Evolutionary conservation across 92 coral and sea anemone species (phyloP), one percentile per base, ranked within the genome.

Genomic region (Actinostola sp.): DNA sequence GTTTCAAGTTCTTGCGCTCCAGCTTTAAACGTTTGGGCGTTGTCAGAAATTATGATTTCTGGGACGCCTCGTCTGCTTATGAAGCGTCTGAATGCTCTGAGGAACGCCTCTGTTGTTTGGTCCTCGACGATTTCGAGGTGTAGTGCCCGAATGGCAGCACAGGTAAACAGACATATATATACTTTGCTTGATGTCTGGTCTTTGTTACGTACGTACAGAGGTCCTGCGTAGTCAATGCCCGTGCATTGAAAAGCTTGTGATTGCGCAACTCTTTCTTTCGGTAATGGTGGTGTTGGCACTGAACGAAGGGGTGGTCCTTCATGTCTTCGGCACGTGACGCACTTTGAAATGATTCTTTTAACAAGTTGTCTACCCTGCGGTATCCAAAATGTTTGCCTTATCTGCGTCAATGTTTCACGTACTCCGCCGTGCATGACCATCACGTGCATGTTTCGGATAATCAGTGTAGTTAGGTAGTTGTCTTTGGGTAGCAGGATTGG

Each of bases 161-260:
- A 79, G 7, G 89, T 84, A 61, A 72, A 84, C n/a, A 78, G 73
- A 41, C 81, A 78, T 43, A 73, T 69, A 33, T 79, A 36, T 9
- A 68, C 68, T 41, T 85, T 85, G 44, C 35, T 35, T 20, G 73
- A 28, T 21, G 78, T 53, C 53, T 58, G 52, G 19, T 46, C 69
- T 44, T 50, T 41, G 65, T 70, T 49, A 39, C 74, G 72, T 14
- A 72, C 67, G 61, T 71, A 77, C 23, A 73, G 29, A 21, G 89
- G 85, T 8, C 82, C 89, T 2, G 89, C 82, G 51, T 71, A 84
- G 58, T 84, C 81, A 45, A 86, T 32, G 7, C 91, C 86, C 12
- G 83, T 86, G 44, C 38, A 55, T 32, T 74, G 75, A 57, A 80
- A 86, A 27, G 80, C 71, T 11, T 61, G 86, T 70, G 77, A 86